Evolutionary conservation across 2,113 vertebrate species (phyloP), one percentile per base, ranked within the genome.

Genomic region (Mugil cephalus): DNA sequence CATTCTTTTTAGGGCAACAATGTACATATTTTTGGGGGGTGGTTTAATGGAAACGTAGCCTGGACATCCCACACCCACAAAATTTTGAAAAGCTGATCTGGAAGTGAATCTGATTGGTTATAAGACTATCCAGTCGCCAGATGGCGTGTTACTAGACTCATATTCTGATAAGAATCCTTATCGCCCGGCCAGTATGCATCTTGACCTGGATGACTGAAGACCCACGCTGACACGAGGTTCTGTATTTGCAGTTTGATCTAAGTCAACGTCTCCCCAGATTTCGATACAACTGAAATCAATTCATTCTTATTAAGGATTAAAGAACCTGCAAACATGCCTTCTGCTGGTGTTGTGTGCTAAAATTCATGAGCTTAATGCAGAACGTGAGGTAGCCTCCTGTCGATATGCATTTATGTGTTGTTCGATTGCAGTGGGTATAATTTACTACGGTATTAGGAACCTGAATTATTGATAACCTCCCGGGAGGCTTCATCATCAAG

Each of bases 381-480:
- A 70, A 52, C 74, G 13, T 64, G 69, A 69, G 55, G 69, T 72
- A 71, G 62, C 50, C 24, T 60, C 39, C 35, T 70, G 74, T 90
- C 75, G n/a, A 80, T 87, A 71, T 55, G 58, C 69, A 80, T 70
- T 74, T 79, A 76, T 80, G 74, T 42, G 55, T 54, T 82, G 54
- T 78, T 76, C 59, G 36, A 71, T 78, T 85, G 43, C 13, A 80
- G 69, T 65, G 30, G 36, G 45, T 65, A 60, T 69, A 76, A 86
- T 88, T 84, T 83, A 81, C 51, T 61, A 54, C 63, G 50, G 85
- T 87, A 84, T 88, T 87, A 88, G 59, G 56, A 50, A 81, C 24
- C 77, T 87, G 24, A 88, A 90, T 85, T 83, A 88, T 88, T 88
- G 79, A 90, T 74, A 74, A 58, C 40, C 14, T 8, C 15, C 5